phyloP scores from a whole-genome alignment of 2,888 invertebrate genomes.

The Cantharis flavilabris region DNA sequence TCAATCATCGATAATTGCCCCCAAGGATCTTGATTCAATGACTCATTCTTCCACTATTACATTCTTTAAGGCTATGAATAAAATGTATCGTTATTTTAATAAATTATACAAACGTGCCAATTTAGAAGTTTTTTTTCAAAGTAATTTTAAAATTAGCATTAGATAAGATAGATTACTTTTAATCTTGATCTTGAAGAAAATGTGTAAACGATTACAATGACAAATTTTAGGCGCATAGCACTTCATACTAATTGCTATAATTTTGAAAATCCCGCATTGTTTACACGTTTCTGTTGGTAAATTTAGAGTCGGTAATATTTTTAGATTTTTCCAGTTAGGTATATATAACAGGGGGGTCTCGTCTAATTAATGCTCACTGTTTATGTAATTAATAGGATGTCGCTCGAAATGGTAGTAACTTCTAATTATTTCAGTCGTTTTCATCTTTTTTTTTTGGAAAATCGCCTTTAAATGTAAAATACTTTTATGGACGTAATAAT shows the following conservation, averaged over 20 bases:
- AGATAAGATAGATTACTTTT: not conserved
- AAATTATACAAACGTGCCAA: not conserved
- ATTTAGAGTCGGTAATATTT: not conserved
- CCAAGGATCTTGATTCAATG: not conserved
- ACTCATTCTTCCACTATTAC: not conserved
- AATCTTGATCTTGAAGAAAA: not conserved
- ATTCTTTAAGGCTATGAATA: not conserved
- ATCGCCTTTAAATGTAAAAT: not conserved
- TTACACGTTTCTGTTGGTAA: not conserved
- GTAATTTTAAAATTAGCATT: not conserved
- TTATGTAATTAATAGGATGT: not conserved
- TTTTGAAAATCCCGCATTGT: not conserved
- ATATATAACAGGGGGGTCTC: not conserved
- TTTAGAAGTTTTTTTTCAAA: not conserved
- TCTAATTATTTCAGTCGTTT: not conserved
- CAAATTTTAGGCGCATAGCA: not conserved
- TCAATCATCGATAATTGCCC: not conserved
- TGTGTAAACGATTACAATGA: not conserved
- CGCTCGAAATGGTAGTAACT: not conserved
- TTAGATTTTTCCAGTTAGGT: not conserved
- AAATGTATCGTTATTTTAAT: not conserved
- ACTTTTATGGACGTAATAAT: not conserved
- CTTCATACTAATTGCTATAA: not conserved
- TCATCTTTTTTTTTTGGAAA: not conserved
- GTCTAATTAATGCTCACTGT: not conserved